Evolutionary conservation across 2,888 invertebrate species (phyloP), one percentile per base, ranked within the genome.

Genomic region (Erebia palarica): DNA sequence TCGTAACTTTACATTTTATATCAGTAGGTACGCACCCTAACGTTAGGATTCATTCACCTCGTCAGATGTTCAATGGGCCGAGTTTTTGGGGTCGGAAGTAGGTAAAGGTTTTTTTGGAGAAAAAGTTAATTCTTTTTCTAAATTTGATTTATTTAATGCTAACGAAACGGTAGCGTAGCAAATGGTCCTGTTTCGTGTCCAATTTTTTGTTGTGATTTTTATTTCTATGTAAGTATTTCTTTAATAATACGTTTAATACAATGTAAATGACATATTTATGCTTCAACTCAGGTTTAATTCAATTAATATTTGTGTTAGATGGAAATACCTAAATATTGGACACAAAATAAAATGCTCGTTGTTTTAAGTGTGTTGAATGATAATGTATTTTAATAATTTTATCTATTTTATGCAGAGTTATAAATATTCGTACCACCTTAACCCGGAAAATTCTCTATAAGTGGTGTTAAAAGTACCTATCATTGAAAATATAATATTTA

Each of bases 51-150:
- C 92, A 91, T 92, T 92, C 91, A 90, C 91, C 91, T 92, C 90
- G 90, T 90, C 93, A 92, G 89, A 91, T 92, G 91, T 90, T 91
- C 89, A 91, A 91, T 91, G 87, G 90, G 82, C 83, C 88, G 82
- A 80, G 76, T 75, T 58, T 80, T 75, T 77, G 85, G 87, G 83
- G 85, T 85, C 84, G 90, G 86, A 89, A 88, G 83, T 63, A 21
- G 14, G 49, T 85, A 78, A 51, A 78, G 76, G 71, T 84, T 89
- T 90, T 90, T 90, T 91, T 88, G 83, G 82, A 73, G 81, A 80
- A 82, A 87, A 86, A 83, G 77, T 76, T n/a, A 21, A 16, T n/a
- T 66, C 59, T 67, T 67, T 67, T 65, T n/a, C n/a, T 8, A 76
- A 77, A 82, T 85, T 87, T 85, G 84, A 83, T 79, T 72, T 72